Evolutionary conservation across 1,140 invertebrate species (phyloP), one percentile per base, ranked within the genome.

Genomic region (Macrobrachium nipponense): DNA sequence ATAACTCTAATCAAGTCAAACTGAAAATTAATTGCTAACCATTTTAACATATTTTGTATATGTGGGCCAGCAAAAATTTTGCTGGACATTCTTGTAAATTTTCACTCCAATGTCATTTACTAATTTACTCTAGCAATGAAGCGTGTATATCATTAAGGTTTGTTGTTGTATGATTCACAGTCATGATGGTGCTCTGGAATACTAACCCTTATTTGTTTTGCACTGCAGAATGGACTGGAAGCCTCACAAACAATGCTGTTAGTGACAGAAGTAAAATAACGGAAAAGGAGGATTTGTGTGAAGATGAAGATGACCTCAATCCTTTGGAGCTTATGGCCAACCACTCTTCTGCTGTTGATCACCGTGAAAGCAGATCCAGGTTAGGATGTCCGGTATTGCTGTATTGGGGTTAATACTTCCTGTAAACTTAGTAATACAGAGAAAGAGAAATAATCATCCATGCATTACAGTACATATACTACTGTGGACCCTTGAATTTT

Each of bases 301-400:
- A 58, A 60, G 82, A 84, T 68, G 82, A 70, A 18, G 76, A 77
- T 58, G 73, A 23, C 12, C 64, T 85, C 17, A 64, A 85, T 18
- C 82, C 82, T 5, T 59, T 85, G 44, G 64, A 61, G 59, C 76
- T 85, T 20, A 85, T 85, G 82, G 82, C 82, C 44, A 51, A 85
- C 61, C 82, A 85, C 60, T 78, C 75, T 43, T 85, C 82, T n/a
- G 27, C 17, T 11, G 44, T 85, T 20, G 79, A 85, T 62, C 68
- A 79, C 11, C 72, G 58, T 76, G 23, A 18, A 20, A 58, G 18
- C 5, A 44, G 43, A 14, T 44, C 70, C 17, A 27, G 18, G 70
- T 73, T 36, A 73, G n/a, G 2, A 73, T 11, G 10, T 44, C 27
- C 43, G 70, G 17, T 18, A 73, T 20, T 11, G 14, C 4, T 27